phyloP scores from a whole-genome alignment of 2,797 vertebrate genomes.

The Eupleurogrammus muticus region DNA sequence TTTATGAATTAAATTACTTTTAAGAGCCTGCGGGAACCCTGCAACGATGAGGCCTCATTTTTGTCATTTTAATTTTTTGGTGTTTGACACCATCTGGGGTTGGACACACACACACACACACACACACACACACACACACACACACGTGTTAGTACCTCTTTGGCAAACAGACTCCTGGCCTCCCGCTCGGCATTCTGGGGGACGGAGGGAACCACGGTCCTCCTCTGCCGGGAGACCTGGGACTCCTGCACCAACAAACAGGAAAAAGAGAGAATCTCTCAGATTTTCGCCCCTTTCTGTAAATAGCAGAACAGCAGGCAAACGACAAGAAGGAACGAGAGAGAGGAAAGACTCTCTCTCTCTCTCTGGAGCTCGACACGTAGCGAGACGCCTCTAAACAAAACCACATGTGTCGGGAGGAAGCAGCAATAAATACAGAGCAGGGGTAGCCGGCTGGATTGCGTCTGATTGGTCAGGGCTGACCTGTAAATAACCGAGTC shows the following conservation, averaged over 20 bases:
- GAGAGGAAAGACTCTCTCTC: slow-evolving; percentile 25
- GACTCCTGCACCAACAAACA: slow-evolving; percentile 83
- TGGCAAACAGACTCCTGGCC: slow-evolving; percentile 94
- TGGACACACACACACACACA: no score
- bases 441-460: slow-evolving; percentile 29
- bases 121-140: no score
- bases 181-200: slow-evolving; percentile 93
- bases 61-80: no score
- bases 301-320: slow-evolving; percentile 2
- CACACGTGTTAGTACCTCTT: slow-evolving; percentile 86
- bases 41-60: no score
- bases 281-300: not conserved
- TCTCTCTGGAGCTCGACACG: not conserved
- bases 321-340: not conserved
- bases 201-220: slow-evolving; percentile 90
- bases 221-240: slow-evolving; percentile 88
- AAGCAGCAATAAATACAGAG: slow-evolving; percentile 31
- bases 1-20: no score
- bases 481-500: slow-evolving; percentile 22
- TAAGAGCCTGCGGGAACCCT: no score
- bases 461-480: slow-evolving; percentile 10
- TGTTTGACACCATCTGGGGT: no score
- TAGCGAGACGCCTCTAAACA: slow-evolving; percentile 39
- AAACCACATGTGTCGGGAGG: slow-evolving; percentile 61
- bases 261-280: not conserved